phyloP scores from a whole-genome alignment of 2,797 vertebrate species.

The Lepidocolaptes lacrymiger region DNA sequence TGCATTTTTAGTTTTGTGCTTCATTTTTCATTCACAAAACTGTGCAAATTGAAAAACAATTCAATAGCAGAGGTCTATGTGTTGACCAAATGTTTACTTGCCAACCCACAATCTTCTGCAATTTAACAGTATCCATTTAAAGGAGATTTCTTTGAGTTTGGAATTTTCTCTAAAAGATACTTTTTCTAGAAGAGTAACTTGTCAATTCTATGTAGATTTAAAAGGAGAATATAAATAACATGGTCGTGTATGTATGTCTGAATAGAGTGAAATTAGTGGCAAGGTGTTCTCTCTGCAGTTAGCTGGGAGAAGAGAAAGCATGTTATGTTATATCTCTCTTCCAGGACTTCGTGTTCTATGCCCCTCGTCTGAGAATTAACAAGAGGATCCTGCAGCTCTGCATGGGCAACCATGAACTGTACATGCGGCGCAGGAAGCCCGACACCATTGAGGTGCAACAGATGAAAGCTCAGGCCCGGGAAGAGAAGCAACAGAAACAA shows the following conservation, averaged over 20 bases:
- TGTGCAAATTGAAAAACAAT: not conserved
- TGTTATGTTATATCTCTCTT: not conserved
- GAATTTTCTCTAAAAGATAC: not conserved
- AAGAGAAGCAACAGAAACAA: constrained; percentile 92
- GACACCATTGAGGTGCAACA: constrained; percentile 89
- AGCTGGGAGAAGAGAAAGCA: not conserved
- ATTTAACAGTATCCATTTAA: not conserved
- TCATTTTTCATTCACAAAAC: not conserved
- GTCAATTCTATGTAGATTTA: not conserved
- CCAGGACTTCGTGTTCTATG: constrained; percentile 95
- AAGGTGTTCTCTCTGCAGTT: not conserved
- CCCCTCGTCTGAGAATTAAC: constrained; percentile 93
- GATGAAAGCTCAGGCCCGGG: constrained; percentile 86
- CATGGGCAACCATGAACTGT: constrained; percentile 97
- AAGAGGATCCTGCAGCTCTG: constrained; percentile 96
- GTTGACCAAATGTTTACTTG: not conserved
- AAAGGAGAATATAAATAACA: not conserved
- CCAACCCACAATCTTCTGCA: not conserved
- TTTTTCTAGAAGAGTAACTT: not conserved
- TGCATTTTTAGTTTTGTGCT: not conserved
- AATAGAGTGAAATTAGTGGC: not conserved
- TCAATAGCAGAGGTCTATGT: not conserved
- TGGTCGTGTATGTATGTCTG: not conserved
- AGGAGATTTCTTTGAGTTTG: not conserved
- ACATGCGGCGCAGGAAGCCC: constrained; percentile 92